Base-by-base conservation (phyloP, 2,797 vertebrate genomes). In the Crocidura indochinensis region DNA sequence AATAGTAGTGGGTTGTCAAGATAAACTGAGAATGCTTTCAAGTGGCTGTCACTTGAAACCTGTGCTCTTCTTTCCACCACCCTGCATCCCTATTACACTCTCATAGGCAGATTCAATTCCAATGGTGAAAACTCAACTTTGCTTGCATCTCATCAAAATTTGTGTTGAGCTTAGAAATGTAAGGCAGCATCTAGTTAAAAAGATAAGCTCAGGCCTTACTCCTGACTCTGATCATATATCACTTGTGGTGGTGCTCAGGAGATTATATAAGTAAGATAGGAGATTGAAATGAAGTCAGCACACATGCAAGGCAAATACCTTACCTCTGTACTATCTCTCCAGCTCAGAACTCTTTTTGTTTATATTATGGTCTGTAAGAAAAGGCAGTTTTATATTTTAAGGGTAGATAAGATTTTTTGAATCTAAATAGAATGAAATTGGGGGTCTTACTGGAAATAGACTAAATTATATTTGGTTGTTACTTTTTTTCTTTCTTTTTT, bases 91-190 rank as follows among this genome's bases (percentile, higher is more conserved):
- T 78, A 26, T 0, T 60, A 76, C 51, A 31, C 19, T 47, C 64
- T 60, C 26, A 20, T 22, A 65, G 29, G 46, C 31, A 82, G 65
- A 60, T 38, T 88, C 12, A 15, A 6, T 72, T 84, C 44, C 74
- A 62, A 0, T 8, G 27, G 69, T 29, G 53, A 26, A 4, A 67
- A 64, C 8, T 71, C 29, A 17, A 60, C 51, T 90, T 88, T 47
- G 22, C 64, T 49, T 79, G 62, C 12, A 9, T 69, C 69, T 73
- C 31, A 83, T 53, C 46, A 87, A 90, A 84, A 65, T 17, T 71
- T 1, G 12, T 38, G 31, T 60, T 62, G n/a, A 90, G 24, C 29
- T 51, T 78, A 79, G 65, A 81, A 83, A 78, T 38, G 4, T 56
- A 67, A 60, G 8, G 38, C 11, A 84, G 15, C 17, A n/a, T 69